Conservation (phyloP, 92 coral and sea anemone genomes). For the Zoanthus sansibaricus region DNA sequence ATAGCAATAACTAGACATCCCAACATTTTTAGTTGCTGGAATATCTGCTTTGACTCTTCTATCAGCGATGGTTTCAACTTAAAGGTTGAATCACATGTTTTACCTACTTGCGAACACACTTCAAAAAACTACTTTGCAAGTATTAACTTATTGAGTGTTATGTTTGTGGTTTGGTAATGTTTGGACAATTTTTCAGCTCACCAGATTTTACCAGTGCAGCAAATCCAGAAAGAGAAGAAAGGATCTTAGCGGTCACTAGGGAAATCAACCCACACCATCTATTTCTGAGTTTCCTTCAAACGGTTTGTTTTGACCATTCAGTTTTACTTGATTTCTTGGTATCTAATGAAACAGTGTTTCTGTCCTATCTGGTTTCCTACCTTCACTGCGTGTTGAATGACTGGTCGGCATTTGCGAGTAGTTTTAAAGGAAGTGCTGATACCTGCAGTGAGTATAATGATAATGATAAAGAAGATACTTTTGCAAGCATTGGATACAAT, state of each 20-base stretch:
- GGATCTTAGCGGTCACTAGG: neutral
- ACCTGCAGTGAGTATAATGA: neutral
- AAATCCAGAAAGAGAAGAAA: neutral
- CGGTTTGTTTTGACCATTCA: constrained; percentile 82
- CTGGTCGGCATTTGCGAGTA: constrained; percentile 71
- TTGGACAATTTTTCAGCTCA: neutral
- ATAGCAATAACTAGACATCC: too few relatives aligned
- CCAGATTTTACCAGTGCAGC: neutral
- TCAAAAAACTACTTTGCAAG: neutral
- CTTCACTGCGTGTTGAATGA: constrained; percentile 70
- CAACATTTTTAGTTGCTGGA: too few relatives aligned
- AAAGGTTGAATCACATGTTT: too few relatives aligned
- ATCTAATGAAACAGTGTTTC: constrained; percentile 95
- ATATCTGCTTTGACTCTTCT: too few relatives aligned
- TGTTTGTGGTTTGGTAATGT: neutral
- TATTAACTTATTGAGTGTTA: neutral
- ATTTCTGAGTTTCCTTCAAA: constrained; percentile 69
- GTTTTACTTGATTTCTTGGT: constrained; percentile 89
- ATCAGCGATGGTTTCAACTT: too few relatives aligned
- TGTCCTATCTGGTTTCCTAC: constrained; percentile 74
- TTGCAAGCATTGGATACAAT: neutral
- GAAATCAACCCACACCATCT: constrained; percentile 82
- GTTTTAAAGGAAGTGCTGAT: neutral
- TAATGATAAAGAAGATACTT: neutral
- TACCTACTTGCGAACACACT: too few relatives aligned